These are phyloP conservation scores for Fragum fragum DNA, from an alignment of 2,888 invertebrate species.

Conservation along the genomic window DNA sequence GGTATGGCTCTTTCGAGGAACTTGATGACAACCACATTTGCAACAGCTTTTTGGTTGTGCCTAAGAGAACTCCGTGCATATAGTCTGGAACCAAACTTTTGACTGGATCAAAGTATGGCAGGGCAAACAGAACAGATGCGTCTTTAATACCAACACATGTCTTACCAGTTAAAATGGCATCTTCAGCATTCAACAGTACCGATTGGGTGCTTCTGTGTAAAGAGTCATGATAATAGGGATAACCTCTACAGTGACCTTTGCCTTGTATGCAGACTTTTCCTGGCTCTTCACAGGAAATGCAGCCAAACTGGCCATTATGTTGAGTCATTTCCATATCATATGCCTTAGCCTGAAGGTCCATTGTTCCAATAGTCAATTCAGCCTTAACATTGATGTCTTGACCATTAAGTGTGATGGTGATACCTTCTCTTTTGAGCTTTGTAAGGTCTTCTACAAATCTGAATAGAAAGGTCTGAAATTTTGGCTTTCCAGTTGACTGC, in stretches of 20 bases:
- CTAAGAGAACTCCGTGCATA: slow-evolving; percentile 37
- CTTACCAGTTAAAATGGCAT: not conserved
- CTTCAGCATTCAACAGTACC: slow-evolving; percentile 17
- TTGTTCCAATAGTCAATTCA: slow-evolving; percentile 30
- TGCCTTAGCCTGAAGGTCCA: slow-evolving; percentile 55
- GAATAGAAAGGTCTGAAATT: slow-evolving; percentile 35
- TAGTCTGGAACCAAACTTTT: slow-evolving; percentile 26
- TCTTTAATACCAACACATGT: slow-evolving; percentile 6
- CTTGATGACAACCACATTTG: slow-evolving; percentile 21
- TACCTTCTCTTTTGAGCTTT: no score
- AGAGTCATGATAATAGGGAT: slow-evolving; percentile 1
- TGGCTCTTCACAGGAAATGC: slow-evolving; percentile 39
- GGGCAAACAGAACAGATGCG: slow-evolving; percentile 8
- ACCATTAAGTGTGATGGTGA: slow-evolving; percentile 29
- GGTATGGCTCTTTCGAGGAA: slow-evolving; percentile 27
- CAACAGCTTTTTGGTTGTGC: slow-evolving; percentile 32
- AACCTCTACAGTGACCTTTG: slow-evolving; percentile 40
- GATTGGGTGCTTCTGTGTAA: not conserved
- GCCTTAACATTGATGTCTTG: slow-evolving; percentile 26
- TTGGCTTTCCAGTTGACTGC: slow-evolving; percentile 52
- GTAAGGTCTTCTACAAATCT: slow-evolving; percentile 30
- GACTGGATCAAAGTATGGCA: slow-evolving; percentile 20
- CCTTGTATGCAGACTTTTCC: slow-evolving; percentile 31
- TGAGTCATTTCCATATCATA: slow-evolving; percentile 44
- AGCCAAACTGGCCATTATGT: slow-evolving; percentile 53